Conservation (phyloP, 1,140 invertebrate species). For the Archegozetes longisetosus region DNA sequence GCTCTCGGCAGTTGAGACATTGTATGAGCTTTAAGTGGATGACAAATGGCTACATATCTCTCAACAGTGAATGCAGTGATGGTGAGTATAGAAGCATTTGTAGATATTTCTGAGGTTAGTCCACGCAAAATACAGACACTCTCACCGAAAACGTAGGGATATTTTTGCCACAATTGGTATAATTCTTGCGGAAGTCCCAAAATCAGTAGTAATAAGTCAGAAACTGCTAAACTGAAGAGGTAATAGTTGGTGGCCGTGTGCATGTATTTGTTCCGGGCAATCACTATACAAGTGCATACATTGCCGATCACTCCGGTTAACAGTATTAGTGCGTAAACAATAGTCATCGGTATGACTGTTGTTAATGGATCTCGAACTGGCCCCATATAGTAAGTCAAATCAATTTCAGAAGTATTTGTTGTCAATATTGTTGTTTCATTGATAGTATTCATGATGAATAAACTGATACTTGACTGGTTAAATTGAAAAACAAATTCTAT, state of each 20-base stretch:
- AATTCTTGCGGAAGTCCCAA: constrained; percentile 31
- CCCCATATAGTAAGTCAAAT: constrained; percentile 1
- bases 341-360: constrained; percentile 26
- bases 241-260: constrained; percentile 37
- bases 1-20: constrained; percentile 50
- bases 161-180: constrained; percentile 30
- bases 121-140: constrained; percentile 65
- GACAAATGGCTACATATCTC: constrained; percentile 86
- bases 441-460: no score
- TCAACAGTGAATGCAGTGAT: constrained; percentile 81
- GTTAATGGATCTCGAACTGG: constrained; percentile 14
- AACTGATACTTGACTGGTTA: no score
- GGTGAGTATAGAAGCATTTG: constrained; percentile 80
- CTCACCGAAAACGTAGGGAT: constrained; percentile 71
- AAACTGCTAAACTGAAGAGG: constrained; percentile 44
- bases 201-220: constrained; percentile 38
- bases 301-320: constrained; percentile 35
- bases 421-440: no score
- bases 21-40: constrained; percentile 71
- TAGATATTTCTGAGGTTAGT: constrained; percentile 56
- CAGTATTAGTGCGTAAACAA: constrained; percentile 31
- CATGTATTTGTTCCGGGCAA: constrained; percentile 32
- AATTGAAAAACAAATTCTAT: no score
- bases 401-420: no score
- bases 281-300: constrained; percentile 36